phyloP scores from a whole-genome alignment of 2,797 vertebrate genomes.

The Acrocephalus scirpaceus region DNA sequence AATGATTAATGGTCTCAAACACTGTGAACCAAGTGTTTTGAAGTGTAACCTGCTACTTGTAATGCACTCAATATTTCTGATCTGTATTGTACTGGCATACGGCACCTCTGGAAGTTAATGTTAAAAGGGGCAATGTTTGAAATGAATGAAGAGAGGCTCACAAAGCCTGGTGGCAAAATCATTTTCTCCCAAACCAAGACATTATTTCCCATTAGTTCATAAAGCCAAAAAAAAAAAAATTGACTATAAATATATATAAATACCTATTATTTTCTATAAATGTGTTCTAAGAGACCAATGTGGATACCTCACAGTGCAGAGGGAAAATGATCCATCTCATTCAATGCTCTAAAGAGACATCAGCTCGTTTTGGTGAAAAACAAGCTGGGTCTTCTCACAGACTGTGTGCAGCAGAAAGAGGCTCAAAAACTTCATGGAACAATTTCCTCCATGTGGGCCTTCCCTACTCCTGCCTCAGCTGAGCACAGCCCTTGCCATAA shows the following conservation, averaged over 20 bases:
- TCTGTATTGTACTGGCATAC: slow-evolving; percentile 41
- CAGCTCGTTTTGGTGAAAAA: neutral
- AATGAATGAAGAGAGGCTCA: neutral
- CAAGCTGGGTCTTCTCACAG: neutral
- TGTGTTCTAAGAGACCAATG: neutral
- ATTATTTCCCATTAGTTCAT: neutral
- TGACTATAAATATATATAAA: neutral
- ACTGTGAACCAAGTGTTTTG: slow-evolving; percentile 74
- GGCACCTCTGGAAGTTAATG: neutral
- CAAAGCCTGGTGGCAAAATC: neutral
- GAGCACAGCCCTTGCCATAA: neutral
- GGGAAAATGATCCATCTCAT: neutral
- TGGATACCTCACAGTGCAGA: neutral
- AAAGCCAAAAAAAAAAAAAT: neutral
- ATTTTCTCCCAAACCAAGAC: neutral
- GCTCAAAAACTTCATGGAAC: neutral
- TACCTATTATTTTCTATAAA: neutral
- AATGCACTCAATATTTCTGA: slow-evolving; percentile 71
- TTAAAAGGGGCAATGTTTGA: neutral
- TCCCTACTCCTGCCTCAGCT: neutral
- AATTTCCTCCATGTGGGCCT: neutral
- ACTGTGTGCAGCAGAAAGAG: neutral
- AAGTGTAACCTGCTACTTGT: slow-evolving; percentile 77
- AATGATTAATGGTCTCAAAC: slow-evolving; percentile 71
- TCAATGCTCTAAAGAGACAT: neutral